Base-by-base conservation (phyloP, 2,797 vertebrate species). In the Pyrocephalus nanus region DNA sequence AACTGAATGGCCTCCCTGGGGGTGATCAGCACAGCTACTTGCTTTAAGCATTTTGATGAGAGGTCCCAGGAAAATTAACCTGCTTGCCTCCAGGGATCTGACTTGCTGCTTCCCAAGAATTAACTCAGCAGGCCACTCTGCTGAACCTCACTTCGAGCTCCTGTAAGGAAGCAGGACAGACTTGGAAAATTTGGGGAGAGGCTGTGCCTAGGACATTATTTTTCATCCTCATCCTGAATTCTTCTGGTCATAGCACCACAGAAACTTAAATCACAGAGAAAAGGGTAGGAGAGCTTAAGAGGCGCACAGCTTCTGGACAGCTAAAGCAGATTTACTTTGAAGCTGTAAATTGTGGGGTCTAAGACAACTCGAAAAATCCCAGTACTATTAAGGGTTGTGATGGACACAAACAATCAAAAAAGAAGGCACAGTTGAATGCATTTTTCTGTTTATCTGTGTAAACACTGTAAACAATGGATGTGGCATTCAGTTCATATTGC, bases 1-100 rank as follows among this genome's bases (percentile, higher is more conserved):
- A 15, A 81, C 30, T 25, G 75, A 95, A 73, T 91, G 83, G 86
- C 51, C 79, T 94, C 58, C 86, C 58, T 86, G 76, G 90, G 88
- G 38, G 70, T 90, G 95, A 81, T 95, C 86, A 94, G 82, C 47
- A 57, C 58, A 75, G 42, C 76, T 62, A 34, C 53, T 88, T n/a
- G 45, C 54, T 74, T 58, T 13, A 64, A 91, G 48, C 13, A 23
- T 72, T 88, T 90, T 66, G 23, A n/a, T 72, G 32, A 90, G 25
- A 84, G 30, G 47, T 65, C 82, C 42, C 69, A 80, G 51, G 58
- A 94, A 67, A 75, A 86, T 81, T 75, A 81, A 86, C 62, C 62
- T 86, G 2, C 75, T 90, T 94, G 32, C 65, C 74, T 86, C 69
- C 58, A 61, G 32, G 22, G 40, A 48, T 66, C 25, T 87, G 60